These are phyloP conservation scores for Tenthredo scrophulariae DNA, from an alignment of 2,888 invertebrate genomes.

Conservation along the genomic window DNA sequence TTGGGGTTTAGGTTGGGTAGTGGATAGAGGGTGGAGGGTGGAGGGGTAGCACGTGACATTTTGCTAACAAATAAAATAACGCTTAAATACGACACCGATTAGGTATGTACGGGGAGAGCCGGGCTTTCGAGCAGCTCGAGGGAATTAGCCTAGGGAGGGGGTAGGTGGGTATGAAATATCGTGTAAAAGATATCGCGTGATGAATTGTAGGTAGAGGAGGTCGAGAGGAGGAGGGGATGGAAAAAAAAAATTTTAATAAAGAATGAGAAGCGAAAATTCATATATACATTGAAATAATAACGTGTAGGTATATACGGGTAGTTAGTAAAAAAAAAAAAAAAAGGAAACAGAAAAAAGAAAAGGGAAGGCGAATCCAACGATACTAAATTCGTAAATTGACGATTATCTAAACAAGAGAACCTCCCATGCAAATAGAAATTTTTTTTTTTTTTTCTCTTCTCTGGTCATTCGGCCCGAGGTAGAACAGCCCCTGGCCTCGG, in stretches of 20 bases:
- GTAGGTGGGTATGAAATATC: not conserved
- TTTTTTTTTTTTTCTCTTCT: not conserved
- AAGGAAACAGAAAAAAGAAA: not conserved
- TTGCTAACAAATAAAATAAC: conserved; percentile 37
- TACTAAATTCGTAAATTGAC: not conserved
- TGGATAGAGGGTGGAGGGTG: not conserved
- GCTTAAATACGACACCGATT: conserved; percentile 32
- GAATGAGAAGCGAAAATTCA: not conserved
- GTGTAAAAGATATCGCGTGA: conserved; percentile 3
- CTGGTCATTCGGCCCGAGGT: not conserved
- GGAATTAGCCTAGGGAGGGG: not conserved
- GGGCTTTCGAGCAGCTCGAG: not conserved
- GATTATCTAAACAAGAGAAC: conserved; percentile 1
- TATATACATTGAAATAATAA: not conserved
- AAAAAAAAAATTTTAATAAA: not conserved
- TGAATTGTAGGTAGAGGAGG: not conserved
- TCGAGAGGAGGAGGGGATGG: not conserved
- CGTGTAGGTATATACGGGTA: not conserved
- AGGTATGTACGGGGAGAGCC: not conserved
- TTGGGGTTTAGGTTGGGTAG: not conserved
- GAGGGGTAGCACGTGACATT: conserved; percentile 28
- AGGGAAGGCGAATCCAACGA: not conserved
- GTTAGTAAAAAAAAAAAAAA: not conserved
- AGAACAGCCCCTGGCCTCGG: not conserved
- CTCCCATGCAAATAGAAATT: conserved; percentile 11